phyloP scores from a whole-genome alignment of 2,888 invertebrate species.

The Andrena dorsata region DNA sequence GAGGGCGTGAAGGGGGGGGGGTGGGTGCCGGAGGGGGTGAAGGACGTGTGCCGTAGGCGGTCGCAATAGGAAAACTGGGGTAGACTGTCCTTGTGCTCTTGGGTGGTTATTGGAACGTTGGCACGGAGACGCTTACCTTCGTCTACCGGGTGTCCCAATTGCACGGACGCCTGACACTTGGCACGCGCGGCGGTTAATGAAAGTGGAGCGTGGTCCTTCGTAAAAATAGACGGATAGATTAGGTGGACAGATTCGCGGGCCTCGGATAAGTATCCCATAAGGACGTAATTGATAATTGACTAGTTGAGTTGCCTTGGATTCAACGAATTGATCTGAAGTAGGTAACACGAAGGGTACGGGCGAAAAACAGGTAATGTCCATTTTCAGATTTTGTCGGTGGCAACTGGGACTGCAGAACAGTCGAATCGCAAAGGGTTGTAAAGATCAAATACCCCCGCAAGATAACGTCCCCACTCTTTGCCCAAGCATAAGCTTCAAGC shows the following conservation, averaged over 20 bases:
- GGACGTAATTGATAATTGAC: neutral
- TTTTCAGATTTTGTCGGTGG: too few species aligned
- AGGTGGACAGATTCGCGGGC: conserved; percentile 16
- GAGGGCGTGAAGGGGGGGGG: conserved; percentile 24
- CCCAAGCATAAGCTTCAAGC: too few species aligned
- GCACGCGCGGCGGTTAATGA: conserved; percentile 57
- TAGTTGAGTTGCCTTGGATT: too few species aligned
- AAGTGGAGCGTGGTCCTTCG: conserved; percentile 52
- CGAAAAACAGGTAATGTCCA: too few species aligned
- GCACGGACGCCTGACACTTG: conserved; percentile 58
- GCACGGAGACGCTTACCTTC: conserved; percentile 82
- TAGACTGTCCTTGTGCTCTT: conserved; percentile 84
- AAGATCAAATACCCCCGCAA: too few species aligned
- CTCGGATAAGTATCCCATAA: neutral
- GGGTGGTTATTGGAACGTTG: conserved; percentile 84
- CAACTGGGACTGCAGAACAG: too few species aligned
- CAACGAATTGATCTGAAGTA: too few species aligned
- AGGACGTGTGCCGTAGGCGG: conserved; percentile 78
- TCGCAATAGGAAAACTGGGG: conserved; percentile 83
- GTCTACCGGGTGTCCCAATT: conserved; percentile 75
- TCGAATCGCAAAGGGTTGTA: too few species aligned
- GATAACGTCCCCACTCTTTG: too few species aligned
- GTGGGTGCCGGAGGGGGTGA: conserved; percentile 60
- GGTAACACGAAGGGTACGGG: too few species aligned
- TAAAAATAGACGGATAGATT: conserved; percentile 42